phyloP scores from a whole-genome alignment of 2,113 vertebrate species.

The Pogona vitticeps region DNA sequence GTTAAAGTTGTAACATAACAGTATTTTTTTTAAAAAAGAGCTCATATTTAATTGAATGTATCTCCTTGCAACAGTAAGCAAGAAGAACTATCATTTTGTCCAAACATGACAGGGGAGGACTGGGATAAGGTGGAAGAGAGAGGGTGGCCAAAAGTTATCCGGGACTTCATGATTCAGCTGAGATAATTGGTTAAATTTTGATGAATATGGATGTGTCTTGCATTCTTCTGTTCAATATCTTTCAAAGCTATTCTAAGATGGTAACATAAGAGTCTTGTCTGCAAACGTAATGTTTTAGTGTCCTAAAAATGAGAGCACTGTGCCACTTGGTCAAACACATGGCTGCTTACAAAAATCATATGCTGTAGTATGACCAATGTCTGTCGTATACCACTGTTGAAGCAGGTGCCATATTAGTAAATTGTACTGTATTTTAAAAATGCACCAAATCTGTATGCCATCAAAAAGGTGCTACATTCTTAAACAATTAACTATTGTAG shows the following conservation, averaged over 20 bases:
- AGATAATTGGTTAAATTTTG: neutral
- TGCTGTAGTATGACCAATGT: neutral
- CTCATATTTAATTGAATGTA: no score
- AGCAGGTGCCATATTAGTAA: neutral
- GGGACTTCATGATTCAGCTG: neutral
- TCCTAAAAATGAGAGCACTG: neutral
- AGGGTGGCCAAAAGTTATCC: neutral
- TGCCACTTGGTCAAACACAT: neutral
- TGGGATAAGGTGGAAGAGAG: no score
- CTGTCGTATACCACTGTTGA: neutral
- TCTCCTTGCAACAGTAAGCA: no score
- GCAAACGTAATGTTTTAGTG: neutral
- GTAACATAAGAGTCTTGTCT: neutral
- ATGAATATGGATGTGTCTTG: neutral
- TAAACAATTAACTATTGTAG: neutral
- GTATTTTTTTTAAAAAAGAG: no score
- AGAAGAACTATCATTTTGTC: no score
- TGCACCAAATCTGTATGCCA: neutral
- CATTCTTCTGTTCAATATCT: neutral
- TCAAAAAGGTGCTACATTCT: neutral
- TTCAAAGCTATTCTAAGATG: accelerated
- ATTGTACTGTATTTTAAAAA: neutral
- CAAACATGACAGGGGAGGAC: no score
- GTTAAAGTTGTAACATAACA: no score
- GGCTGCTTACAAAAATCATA: slow-evolving; percentile 6